These are phyloP conservation scores for Rhynchophorus ferrugineus DNA, from an alignment of 1,140 invertebrate genomes.

Conservation along the genomic window DNA sequence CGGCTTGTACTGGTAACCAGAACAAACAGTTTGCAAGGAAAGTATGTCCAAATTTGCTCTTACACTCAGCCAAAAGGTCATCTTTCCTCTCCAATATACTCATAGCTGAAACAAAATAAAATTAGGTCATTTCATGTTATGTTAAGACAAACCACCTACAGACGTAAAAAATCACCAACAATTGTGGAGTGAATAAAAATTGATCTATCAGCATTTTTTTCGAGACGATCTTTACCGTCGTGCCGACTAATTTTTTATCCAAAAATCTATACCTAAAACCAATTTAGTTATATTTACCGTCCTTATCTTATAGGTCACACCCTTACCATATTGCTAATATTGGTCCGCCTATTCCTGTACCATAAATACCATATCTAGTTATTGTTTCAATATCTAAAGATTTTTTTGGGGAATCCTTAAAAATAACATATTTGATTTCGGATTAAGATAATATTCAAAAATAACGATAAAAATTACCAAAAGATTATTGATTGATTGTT, in stretches of 20 bases:
- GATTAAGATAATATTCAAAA: not conserved
- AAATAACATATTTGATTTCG: not conserved
- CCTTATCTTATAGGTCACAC: conserved; percentile 10
- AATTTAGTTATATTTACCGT: not conserved
- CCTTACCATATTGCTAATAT: conserved; percentile 53
- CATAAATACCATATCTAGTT: conserved; percentile 52
- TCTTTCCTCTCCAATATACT: conserved; percentile 61
- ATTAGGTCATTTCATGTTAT: not conserved
- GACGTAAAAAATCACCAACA: conserved; percentile 62
- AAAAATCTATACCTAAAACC: conserved; percentile 68
- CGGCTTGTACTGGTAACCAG: conserved; percentile 68
- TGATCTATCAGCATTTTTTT: conserved; percentile 72
- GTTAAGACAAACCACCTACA: conserved; percentile 45
- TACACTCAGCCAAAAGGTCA: conserved; percentile 60
- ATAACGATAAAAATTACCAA: conserved; percentile 42
- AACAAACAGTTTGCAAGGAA: conserved; percentile 66
- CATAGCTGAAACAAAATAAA: conserved; percentile 51
- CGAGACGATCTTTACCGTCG: conserved; percentile 50
- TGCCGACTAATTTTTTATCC: conserved; percentile 61
- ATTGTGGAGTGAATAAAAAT: conserved; percentile 63
- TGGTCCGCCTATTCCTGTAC: conserved; percentile 52
- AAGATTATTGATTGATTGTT: conserved; percentile 62
- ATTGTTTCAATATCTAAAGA: conserved; percentile 48
- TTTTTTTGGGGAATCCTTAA: conserved; percentile 21
- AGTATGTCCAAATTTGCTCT: conserved; percentile 63